phyloP scores from a whole-genome alignment of 2,113 vertebrate species.

The Lethenteron camtschaticum region DNA sequence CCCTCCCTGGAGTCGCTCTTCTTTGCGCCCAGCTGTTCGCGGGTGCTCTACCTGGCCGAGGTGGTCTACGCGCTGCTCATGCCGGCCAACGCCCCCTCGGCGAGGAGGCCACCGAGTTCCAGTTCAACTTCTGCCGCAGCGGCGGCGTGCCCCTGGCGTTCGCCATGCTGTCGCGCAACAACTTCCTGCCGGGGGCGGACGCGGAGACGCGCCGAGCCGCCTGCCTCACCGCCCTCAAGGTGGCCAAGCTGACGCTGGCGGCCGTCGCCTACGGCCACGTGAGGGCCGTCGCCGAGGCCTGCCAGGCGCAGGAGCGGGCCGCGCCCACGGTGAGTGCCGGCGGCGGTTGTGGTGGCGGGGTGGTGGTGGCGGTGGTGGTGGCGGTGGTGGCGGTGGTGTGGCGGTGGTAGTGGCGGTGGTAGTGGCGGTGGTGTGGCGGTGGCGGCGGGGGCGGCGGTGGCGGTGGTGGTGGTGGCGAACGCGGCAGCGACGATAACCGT shows the following conservation, averaged over 20 bases:
- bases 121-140: constrained; percentile 91
- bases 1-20: constrained; percentile 86
- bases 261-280: constrained; percentile 94
- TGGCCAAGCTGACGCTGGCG: constrained; percentile 80
- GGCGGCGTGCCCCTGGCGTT: constrained; percentile 77
- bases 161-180: constrained; percentile 97
- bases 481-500: too few relatives aligned
- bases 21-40: constrained; percentile 90
- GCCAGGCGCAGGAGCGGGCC: constrained; percentile 47
- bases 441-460: too few relatives aligned
- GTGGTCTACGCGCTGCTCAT: constrained; percentile 97
- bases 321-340: too few relatives aligned
- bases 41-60: constrained; percentile 98
- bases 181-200: constrained; percentile 93
- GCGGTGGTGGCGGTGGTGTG: too few relatives aligned
- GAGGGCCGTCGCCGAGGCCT: constrained; percentile 84
- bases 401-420: too few relatives aligned
- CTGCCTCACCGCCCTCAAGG: constrained; percentile 92
- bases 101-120: constrained; percentile 90
- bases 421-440: too few relatives aligned
- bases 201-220: constrained; percentile 92
- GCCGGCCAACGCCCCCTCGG: constrained; percentile 84
- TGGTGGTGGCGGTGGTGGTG: too few relatives aligned
- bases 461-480: too few relatives aligned
- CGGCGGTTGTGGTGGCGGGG: too few relatives aligned